A percentile compares a stretch with the other conserved stretches of the same genome.
Evolutionary conservation across 2,797 vertebrate genomes (phyloP).

Genomic region (Acanthis flammea): DNA sequence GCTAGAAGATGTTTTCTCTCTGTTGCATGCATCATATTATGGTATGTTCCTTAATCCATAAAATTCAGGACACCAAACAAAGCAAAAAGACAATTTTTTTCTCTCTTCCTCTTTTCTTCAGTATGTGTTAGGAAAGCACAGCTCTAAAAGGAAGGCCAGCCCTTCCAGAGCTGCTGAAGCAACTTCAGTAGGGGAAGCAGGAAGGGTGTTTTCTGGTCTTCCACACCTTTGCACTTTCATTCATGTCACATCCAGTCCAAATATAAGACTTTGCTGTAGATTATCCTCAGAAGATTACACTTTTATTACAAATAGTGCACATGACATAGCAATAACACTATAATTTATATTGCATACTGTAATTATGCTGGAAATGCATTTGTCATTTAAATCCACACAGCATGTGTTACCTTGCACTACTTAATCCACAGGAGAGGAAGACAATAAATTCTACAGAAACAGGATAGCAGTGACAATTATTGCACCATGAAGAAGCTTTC

Average conservation of each 20-base stretch:
- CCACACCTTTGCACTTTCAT: neutral
- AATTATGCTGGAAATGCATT: neutral
- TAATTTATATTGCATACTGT: neutral
- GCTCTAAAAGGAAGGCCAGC: neutral
- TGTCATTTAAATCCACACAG: neutral
- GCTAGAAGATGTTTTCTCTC: neutral
- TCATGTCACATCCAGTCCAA: neutral
- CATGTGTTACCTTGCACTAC: neutral
- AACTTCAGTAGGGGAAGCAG: neutral
- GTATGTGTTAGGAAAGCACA: neutral
- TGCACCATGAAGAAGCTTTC: neutral
- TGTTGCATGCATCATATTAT: neutral
- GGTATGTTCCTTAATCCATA: neutral
- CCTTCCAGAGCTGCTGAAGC: neutral
- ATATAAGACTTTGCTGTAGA: neutral
- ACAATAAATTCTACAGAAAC: neutral
- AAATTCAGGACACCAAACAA: neutral
- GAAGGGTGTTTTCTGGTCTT: neutral
- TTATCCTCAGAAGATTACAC: neutral
- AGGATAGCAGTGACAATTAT: neutral
- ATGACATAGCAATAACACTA: neutral
- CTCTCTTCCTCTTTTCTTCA: neutral
- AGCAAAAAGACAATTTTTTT: neutral
- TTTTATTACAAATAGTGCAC: neutral
- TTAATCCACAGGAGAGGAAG: neutral